Evolutionary conservation across 2,888 invertebrate species (phyloP).

Genomic region (Pollenia angustigena): DNA sequence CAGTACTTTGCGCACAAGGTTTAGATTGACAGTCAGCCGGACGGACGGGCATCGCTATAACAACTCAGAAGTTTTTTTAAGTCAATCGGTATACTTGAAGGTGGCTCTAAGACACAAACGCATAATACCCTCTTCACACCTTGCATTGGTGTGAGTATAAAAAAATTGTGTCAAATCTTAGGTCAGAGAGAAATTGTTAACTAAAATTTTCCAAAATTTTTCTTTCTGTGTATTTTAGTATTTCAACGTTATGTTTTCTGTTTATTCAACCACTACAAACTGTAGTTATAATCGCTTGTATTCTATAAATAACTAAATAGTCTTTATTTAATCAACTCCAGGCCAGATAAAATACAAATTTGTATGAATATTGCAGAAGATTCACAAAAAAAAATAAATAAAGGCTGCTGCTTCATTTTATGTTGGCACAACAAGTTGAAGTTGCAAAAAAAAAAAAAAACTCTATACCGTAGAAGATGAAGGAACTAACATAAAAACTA

Average conservation of each 20-base stretch:
- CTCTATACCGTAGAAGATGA: constrained; percentile 18
- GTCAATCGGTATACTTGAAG: no score
- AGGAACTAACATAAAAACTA: constrained; percentile 17
- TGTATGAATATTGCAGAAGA: constrained; percentile 63
- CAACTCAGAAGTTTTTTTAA: no score
- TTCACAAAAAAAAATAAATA: constrained; percentile 20
- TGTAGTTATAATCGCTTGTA: constrained; percentile 30
- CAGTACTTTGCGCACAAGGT: no score
- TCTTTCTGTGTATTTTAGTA: constrained; percentile 22
- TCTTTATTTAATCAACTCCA: constrained; percentile 61
- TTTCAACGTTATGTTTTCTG: neutral
- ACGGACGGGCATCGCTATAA: no score
- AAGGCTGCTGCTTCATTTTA: constrained; percentile 49
- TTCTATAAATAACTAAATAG: constrained; percentile 70
- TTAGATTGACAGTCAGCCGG: no score
- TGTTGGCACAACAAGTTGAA: constrained; percentile 64
- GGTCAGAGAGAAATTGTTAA: no score
- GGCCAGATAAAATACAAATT: constrained; percentile 49
- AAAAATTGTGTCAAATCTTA: no score
- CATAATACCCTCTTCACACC: no score
- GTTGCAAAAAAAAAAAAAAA: constrained; percentile 40
- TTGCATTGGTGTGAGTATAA: no score
- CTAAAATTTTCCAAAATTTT: neutral
- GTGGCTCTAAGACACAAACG: no score
- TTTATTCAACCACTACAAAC: neutral